Evolutionary conservation across 2,113 vertebrate genomes (phyloP).

Genomic region (Stercorarius parasiticus): DNA sequence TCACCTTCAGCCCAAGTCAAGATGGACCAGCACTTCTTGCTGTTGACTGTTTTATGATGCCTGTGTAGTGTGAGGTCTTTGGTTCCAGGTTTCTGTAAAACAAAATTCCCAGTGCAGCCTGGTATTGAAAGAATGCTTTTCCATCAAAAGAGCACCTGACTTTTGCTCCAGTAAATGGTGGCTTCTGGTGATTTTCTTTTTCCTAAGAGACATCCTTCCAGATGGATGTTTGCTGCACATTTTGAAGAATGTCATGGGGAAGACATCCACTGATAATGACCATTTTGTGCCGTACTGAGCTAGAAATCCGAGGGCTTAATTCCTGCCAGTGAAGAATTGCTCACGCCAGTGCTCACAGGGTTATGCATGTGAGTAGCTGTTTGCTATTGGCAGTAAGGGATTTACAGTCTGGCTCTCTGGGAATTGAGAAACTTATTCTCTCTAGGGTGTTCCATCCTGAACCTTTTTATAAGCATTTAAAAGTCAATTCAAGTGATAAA

Average conservation of each 20-base stretch:
- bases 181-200: not conserved
- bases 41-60: not conserved
- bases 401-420: conserved; percentile 1
- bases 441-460: conserved; percentile 10
- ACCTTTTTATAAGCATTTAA: conserved; percentile 38
- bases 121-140: not conserved
- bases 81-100: not conserved
- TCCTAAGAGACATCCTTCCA: not conserved
- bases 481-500: conserved; percentile 58
- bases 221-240: not conserved
- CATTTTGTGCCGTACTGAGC: not conserved
- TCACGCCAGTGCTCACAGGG: not conserved
- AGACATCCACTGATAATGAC: not conserved
- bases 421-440: conserved; percentile 12
- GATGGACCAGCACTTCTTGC: not conserved
- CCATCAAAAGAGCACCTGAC: not conserved
- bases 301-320: not conserved
- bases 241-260: not conserved
- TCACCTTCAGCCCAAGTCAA: not conserved
- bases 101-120: not conserved
- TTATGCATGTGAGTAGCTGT: not conserved
- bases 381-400: not conserved
- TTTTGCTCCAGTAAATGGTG: not conserved
- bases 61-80: not conserved
- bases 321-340: not conserved